Conservation (phyloP, 2,797 vertebrate genomes). For the Scyliorhinus canicula region DNA sequence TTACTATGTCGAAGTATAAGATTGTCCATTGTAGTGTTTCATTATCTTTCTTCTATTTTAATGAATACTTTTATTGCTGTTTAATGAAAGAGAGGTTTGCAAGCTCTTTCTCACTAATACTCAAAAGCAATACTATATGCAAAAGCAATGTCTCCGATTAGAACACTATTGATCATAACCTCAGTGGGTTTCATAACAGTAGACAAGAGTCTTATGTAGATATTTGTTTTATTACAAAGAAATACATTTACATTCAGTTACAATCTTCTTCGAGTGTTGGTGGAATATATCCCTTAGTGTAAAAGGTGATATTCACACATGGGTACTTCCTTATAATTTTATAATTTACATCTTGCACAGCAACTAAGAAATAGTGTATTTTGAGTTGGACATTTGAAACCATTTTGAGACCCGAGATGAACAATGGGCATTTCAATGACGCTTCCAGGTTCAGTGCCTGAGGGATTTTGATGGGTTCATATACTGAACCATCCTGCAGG, state of each 20-base stretch:
- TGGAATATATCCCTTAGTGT: neutral
- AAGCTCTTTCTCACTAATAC: too few species aligned
- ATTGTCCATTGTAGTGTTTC: too few species aligned
- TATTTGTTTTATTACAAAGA: neutral
- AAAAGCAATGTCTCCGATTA: too few species aligned
- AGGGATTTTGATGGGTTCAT: neutral
- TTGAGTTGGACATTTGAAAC: neutral
- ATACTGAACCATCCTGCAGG: neutral
- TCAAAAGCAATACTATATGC: too few species aligned
- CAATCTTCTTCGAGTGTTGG: neutral
- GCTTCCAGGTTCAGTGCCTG: neutral
- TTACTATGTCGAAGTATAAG: too few species aligned
- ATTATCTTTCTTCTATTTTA: too few species aligned
- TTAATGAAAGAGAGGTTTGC: too few species aligned
- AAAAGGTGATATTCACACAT: slow-evolving; percentile 3
- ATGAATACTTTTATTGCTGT: too few species aligned
- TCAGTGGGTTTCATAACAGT: too few species aligned
- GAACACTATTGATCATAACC: too few species aligned
- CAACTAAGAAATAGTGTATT: neutral
- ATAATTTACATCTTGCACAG: neutral
- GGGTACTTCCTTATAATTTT: neutral
- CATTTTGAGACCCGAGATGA: neutral
- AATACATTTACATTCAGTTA: slow-evolving; percentile 8
- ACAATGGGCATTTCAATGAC: neutral
- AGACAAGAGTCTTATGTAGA: neutral